A percentile compares a stretch with the other conserved stretches of the same genome.
Conservation (phyloP, 23 tunicate species). For the Aplidium turbinatum region DNA sequence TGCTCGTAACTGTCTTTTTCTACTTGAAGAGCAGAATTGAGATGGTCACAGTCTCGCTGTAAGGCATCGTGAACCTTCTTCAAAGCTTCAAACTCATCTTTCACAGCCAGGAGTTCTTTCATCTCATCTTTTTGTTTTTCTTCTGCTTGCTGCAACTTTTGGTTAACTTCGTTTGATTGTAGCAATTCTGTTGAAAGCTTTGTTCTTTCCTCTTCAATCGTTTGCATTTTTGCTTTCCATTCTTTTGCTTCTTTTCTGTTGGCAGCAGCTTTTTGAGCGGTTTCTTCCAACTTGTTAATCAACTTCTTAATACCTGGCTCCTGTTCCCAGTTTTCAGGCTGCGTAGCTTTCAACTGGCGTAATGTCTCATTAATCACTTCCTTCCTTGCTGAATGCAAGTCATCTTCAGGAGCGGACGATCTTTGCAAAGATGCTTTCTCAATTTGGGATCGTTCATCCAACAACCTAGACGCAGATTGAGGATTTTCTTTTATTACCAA, state of each 20-base stretch:
- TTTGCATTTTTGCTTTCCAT: not conserved
- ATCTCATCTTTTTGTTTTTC: not conserved
- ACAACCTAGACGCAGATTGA: too few relatives aligned
- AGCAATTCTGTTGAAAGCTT: not conserved
- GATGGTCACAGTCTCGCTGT: slow-evolving; percentile 57
- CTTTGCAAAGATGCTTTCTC: slow-evolving; percentile 17
- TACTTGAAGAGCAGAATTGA: slow-evolving; percentile 46
- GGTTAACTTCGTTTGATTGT: not conserved
- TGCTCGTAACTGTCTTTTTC: slow-evolving; percentile 55
- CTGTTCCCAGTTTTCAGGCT: slow-evolving; percentile 61
- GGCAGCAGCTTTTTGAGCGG: slow-evolving; percentile 44
- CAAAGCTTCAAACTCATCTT: slow-evolving; percentile 16
- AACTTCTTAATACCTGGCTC: slow-evolving; percentile 67
- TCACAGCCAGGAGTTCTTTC: not conserved
- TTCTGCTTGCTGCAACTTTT: not conserved
- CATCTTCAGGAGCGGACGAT: slow-evolving; percentile 2
- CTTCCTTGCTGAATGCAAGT: slow-evolving; percentile 3
- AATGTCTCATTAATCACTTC: slow-evolving; percentile 34
- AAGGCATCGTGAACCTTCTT: slow-evolving; percentile 34
- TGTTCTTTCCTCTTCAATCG: slow-evolving; percentile 7
- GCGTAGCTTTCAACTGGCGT: slow-evolving; percentile 39
- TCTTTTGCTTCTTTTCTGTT: not conserved
- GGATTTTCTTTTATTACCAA: too few relatives aligned
- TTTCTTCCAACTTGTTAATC: slow-evolving; percentile 47
- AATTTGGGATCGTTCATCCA: not conserved